These are phyloP conservation scores for Pseudocheirus occidentalis DNA, from an alignment of 2,797 vertebrate genomes.

Conservation along the genomic window DNA sequence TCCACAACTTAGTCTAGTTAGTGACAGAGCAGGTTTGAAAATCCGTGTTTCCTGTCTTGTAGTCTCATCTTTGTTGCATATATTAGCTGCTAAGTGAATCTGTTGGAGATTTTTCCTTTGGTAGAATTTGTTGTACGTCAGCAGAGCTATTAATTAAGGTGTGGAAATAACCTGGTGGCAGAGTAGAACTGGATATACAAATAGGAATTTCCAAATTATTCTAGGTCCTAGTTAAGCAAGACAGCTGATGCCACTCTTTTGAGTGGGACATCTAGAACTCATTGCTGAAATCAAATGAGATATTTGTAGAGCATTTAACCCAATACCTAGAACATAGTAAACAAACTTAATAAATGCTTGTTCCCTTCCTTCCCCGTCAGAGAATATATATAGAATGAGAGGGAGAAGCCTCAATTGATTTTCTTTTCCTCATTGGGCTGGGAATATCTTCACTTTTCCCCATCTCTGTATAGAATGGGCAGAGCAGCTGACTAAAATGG, in stretches of 20 bases:
- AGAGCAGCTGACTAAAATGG: conserved; percentile 98
- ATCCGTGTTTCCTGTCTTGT: too few species aligned
- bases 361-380: accelerated
- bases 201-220: background rate
- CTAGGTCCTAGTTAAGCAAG: background rate
- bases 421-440: background rate
- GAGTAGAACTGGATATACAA: background rate
- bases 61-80: background rate
- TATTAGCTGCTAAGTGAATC: background rate
- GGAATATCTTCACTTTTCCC: background rate
- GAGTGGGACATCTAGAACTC: background rate
- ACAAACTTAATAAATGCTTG: background rate
- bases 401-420: background rate
- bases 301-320: background rate
- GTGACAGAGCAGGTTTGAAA: background rate
- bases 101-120: background rate
- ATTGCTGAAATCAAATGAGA: background rate
- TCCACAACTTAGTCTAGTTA: background rate
- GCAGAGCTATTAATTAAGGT: background rate
- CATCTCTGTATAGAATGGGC: conserved; percentile 92
- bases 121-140: background rate
- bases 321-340: background rate
- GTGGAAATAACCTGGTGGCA: background rate
- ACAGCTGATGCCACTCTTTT: background rate
- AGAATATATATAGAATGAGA: background rate